Base-by-base conservation (phyloP, 1,140 invertebrate species). In the Lepidostoma basale region DNA sequence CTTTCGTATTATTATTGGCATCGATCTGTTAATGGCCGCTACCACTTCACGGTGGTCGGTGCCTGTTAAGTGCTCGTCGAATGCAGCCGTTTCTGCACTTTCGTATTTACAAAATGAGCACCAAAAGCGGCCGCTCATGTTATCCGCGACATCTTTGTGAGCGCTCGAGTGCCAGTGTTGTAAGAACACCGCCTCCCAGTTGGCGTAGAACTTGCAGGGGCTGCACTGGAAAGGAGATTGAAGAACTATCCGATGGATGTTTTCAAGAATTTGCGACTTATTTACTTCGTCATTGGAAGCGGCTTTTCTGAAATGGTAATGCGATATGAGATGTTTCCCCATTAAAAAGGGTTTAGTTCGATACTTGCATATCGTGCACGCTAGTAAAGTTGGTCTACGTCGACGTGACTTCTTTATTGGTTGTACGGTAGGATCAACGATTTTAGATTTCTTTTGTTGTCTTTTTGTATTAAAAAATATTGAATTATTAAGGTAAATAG, bases 141-240 rank as follows among this genome's bases (percentile, higher is more conserved):
- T 77, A 6, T 77, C 69, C 26, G 86, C 81, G 14, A 76, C 85
- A 4, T 76, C 26, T 28, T 75, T 73, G 68, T 96, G 93, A 10
- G 83, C 78, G 0, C 81, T 73, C 4, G 90, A 90, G 22, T 82
- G 81, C 89, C 93, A 92, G 75, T 96, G 93, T 9, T 83, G 79
- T 74, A 91, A 79, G 74, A 95, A 93, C 45, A 88, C 83, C 18
- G 86, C 81, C 22, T 90, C 84, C 49, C 87, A 89, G 76, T 95
- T 94, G 72, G 89, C 92, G 79, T 93, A 96, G 78, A 93, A 96
- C 44, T 87, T 87, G 78, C 94, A 96, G 1, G 90, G 82, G 18
- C 85, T 85, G 75, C 93, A 96, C 77, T 94, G 93, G 75, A 91
- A 96, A 0, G 92, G 92, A 62, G 90, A 89, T 72, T 94, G 89